Percentiles rank a stretch among this genome's conserved stretches.
Evolutionary conservation across 2,113 vertebrate species (phyloP).

Genomic region (Mesembrinibis cayennensis): DNA sequence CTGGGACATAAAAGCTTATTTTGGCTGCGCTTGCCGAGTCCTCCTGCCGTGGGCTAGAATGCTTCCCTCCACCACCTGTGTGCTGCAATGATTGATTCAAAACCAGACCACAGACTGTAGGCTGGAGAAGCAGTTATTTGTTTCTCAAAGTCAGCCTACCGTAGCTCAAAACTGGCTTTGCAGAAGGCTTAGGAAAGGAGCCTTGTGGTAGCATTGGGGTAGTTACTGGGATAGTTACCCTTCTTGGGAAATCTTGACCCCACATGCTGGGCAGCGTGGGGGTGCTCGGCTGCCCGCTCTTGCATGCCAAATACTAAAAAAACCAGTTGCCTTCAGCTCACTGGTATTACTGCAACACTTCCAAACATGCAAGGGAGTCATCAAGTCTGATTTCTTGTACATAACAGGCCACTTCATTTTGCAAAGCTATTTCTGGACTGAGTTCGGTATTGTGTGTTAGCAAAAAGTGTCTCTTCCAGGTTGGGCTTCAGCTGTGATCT

Average conservation of each 20-base stretch:
- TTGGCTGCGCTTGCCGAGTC: background rate
- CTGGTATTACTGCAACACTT: background rate
- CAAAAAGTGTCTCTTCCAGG: background rate
- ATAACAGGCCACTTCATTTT: background rate
- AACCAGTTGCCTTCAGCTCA: background rate
- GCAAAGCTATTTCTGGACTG: background rate
- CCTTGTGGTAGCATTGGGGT: background rate
- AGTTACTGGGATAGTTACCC: background rate
- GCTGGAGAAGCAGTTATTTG: constrained; percentile 2
- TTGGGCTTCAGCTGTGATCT: background rate
- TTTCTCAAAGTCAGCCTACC: background rate
- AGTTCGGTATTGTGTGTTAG: background rate
- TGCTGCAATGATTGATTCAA: background rate
- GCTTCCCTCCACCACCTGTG: constrained; percentile 25
- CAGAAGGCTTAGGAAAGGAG: background rate
- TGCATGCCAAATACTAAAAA: background rate
- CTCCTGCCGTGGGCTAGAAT: background rate
- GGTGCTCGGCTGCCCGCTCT: background rate
- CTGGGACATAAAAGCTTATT: constrained; percentile 42
- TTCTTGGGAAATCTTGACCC: background rate
- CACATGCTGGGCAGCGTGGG: background rate
- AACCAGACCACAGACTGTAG: background rate
- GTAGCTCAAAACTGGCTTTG: background rate
- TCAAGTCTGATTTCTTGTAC: background rate
- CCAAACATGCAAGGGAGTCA: background rate